A percentile compares a stretch with the other conserved stretches of the same genome.
Evolutionary conservation across 2,113 vertebrate species (phyloP).

Genomic region (Pionites leucogaster): DNA sequence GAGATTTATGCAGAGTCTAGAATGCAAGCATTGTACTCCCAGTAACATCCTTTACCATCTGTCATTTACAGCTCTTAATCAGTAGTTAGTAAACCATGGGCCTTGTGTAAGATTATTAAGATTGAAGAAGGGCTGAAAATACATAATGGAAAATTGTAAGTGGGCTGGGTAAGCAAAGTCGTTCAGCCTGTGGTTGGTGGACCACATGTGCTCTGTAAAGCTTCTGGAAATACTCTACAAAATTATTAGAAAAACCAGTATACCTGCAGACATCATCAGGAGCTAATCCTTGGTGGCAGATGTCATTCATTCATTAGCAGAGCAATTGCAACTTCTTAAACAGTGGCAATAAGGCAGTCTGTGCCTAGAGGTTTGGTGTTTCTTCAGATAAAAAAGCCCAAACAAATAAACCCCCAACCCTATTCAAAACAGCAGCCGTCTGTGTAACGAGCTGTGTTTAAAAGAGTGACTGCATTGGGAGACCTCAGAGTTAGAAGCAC

Average conservation of each 20-base stretch:
- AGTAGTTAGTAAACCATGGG: not conserved
- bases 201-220: not conserved
- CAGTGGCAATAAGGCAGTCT: not conserved
- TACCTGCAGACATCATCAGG: not conserved
- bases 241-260: not conserved
- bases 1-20: not conserved
- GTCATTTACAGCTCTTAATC: not conserved
- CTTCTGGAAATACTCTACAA: not conserved
- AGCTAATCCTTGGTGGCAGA: not conserved
- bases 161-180: not conserved
- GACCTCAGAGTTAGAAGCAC: not conserved
- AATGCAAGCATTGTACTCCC: not conserved
- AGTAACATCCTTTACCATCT: not conserved
- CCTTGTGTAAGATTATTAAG: not conserved
- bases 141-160: not conserved
- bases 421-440: not conserved
- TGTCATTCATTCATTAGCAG: not conserved
- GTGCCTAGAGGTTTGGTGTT: not conserved
- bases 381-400: not conserved
- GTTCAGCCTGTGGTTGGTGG: not conserved
- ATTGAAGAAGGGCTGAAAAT: not conserved
- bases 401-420: not conserved
- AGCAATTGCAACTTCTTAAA: not conserved
- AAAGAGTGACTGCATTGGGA: not conserved
- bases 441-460: not conserved